phyloP scores from a whole-genome alignment of 1,140 invertebrate genomes.

The Microplitis demolitor region DNA sequence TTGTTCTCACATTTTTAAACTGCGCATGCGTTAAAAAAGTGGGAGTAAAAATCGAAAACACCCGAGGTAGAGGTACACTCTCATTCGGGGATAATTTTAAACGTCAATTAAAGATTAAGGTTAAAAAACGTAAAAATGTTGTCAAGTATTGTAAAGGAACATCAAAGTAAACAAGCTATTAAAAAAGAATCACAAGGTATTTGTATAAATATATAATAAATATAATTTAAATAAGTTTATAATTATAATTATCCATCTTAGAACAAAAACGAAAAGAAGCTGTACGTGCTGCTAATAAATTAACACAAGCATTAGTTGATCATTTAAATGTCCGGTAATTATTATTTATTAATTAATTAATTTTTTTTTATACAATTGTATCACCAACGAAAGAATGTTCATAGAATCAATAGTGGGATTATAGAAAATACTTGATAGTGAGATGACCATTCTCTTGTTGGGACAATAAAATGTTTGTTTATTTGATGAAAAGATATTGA shows the following conservation, averaged over 20 bases:
- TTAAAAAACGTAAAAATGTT: slow-evolving; percentile 68
- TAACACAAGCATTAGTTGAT: slow-evolving; percentile 94
- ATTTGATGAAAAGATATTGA: neutral
- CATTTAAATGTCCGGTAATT: slow-evolving; percentile 94
- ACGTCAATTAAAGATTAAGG: no score
- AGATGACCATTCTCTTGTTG: no score
- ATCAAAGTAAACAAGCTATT: slow-evolving; percentile 76
- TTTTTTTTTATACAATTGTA: neutral
- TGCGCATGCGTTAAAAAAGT: no score
- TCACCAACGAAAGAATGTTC: no score
- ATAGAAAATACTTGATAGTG: no score
- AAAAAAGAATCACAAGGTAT: slow-evolving; percentile 86
- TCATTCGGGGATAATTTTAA: no score
- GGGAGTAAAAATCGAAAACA: no score
- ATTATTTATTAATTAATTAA: slow-evolving; percentile 10
- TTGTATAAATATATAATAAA: slow-evolving; percentile 6
- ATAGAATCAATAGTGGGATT: no score
- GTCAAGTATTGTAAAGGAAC: slow-evolving; percentile 85
- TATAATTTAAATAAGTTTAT: slow-evolving; percentile 16
- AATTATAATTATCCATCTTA: slow-evolving; percentile 57
- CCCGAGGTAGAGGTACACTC: no score
- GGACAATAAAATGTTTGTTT: no score
- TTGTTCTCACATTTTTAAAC: no score
- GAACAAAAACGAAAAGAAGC: slow-evolving; percentile 93
- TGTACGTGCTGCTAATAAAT: slow-evolving; percentile 84